These are phyloP conservation scores for Montipora sp. DNA, from an alignment of 64 coral and sea anemone genomes.

Conservation along the genomic window DNA sequence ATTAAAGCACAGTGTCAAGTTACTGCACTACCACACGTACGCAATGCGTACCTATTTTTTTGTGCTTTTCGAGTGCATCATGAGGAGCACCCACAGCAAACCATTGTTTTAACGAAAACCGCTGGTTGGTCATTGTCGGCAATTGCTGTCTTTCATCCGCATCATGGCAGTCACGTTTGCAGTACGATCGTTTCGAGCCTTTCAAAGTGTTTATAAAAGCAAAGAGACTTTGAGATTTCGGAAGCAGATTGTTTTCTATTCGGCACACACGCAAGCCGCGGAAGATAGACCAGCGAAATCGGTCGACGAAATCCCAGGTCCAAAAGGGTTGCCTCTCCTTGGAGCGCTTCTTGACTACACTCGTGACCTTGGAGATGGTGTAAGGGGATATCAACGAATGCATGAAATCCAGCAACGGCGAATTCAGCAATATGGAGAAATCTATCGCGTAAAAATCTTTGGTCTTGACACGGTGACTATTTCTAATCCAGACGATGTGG, in stretches of 20 bases:
- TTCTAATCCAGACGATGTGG: slow-evolving; percentile 54
- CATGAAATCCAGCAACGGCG: slow-evolving; percentile 42
- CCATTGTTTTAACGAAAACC: too few species aligned
- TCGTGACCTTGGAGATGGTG: slow-evolving; percentile 1
- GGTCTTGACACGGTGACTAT: slow-evolving; percentile 42
- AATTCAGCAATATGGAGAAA: slow-evolving; percentile 54
- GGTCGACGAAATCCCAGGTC: slow-evolving; percentile 61
- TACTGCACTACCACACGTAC: too few species aligned
- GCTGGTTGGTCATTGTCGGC: too few species aligned
- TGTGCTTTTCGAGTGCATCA: too few species aligned
- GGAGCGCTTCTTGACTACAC: slow-evolving; percentile 47
- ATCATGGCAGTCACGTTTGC: slow-evolving; percentile 7
- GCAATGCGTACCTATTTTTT: too few species aligned
- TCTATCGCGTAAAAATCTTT: slow-evolving; percentile 62
- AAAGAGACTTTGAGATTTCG: not conserved
- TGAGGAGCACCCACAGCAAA: too few species aligned
- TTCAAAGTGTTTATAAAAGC: not conserved
- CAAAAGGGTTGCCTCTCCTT: slow-evolving; percentile 42
- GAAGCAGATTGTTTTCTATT: not conserved
- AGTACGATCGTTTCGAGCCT: not conserved
- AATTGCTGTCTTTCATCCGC: too few species aligned
- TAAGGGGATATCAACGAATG: not conserved
- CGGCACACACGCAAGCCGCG: not conserved
- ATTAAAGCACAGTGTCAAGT: too few species aligned
- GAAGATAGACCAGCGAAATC: slow-evolving; percentile 15